Evolutionary conservation across 2,113 vertebrate species (phyloP), one percentile per base, ranked within the genome.

Genomic region (Cebidichthys violaceus): DNA sequence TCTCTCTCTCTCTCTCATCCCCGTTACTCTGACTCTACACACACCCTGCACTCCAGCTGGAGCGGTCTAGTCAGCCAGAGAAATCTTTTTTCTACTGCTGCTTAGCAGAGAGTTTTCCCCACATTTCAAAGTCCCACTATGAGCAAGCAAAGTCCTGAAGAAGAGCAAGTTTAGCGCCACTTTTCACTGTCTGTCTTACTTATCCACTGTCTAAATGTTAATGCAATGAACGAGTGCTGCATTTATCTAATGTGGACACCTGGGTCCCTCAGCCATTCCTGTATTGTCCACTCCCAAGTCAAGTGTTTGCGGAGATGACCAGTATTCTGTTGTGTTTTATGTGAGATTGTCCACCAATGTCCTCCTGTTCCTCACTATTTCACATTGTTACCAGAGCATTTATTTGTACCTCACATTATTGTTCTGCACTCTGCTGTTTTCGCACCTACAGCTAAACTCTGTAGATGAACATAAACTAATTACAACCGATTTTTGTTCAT

Each of bases 201-300:
- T 80, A 73, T 70, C 73, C 92, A 88, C 90, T 86, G 92, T 92
- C 87, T 94, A 37, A 86, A 87, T 91, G 92, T 93, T 92, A 92
- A 92, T 91, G 92, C 90, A 90, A 92, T 85, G 71, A 87, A 88
- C 22, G 13, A 84, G 79, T 79, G 78, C 90, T 93, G 92, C 92
- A 91, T 94, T 94, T 94, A 88, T 93, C 76, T 76, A 9, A 83
- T 80, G 92, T 78, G 70, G 73, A 91, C 83, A 73, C 79, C 85
- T 72, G 81, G 83, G 86, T 85, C 76, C 75, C 66, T 87, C 87
- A 84, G 70, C 87, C 92, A 91, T 91, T 84, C 79, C 89, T 88
- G 79, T 86, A 85, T 90, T 68, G 78, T 91, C 71, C 75, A 73
- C 71, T 81, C 69, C 67, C 62, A 76, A 57, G 71, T 85, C 73